Evolutionary conservation across 2,113 vertebrate species (phyloP).

Genomic region (Oncorhynchus gorbuscha): DNA sequence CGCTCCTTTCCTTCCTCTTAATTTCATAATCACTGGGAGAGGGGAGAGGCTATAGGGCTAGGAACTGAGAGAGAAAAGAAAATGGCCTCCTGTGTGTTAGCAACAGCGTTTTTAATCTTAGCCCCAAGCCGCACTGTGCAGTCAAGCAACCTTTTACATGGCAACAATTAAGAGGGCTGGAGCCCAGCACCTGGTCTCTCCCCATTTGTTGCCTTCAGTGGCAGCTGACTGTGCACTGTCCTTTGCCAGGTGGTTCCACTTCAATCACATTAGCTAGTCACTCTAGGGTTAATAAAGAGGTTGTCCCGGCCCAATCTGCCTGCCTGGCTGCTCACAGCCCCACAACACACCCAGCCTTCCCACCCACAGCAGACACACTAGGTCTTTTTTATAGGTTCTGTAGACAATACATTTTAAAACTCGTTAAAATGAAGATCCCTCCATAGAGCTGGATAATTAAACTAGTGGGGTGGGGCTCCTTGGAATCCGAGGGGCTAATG

Average conservation of each 20-base stretch:
- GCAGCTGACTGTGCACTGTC: slow-evolving; percentile 79
- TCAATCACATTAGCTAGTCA: slow-evolving; percentile 83
- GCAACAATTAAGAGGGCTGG: slow-evolving; percentile 72
- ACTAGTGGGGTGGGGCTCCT: slow-evolving; percentile 48
- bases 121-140: slow-evolving; percentile 75
- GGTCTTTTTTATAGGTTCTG: slow-evolving; percentile 72
- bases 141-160: slow-evolving; percentile 76
- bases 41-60: slow-evolving; percentile 31
- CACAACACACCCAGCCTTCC: slow-evolving; percentile 46
- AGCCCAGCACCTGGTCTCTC: slow-evolving; percentile 81
- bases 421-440: slow-evolving; percentile 75
- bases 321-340: slow-evolving; percentile 13
- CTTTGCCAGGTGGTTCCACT: slow-evolving; percentile 84
- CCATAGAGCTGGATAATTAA: slow-evolving; percentile 56
- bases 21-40: slow-evolving; percentile 25
- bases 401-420: slow-evolving; percentile 79
- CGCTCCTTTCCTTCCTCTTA: neutral
- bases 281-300: slow-evolving; percentile 81
- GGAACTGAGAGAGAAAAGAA: slow-evolving; percentile 66
- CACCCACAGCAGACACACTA: slow-evolving; percentile 59
- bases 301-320: slow-evolving; percentile 22
- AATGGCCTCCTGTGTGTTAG: slow-evolving; percentile 66
- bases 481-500: slow-evolving; percentile 56
- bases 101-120: slow-evolving; percentile 71
- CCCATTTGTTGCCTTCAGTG: slow-evolving; percentile 65